Base-by-base conservation (phyloP, 1,140 invertebrate genomes). In the Pristionchus pacificus region DNA sequence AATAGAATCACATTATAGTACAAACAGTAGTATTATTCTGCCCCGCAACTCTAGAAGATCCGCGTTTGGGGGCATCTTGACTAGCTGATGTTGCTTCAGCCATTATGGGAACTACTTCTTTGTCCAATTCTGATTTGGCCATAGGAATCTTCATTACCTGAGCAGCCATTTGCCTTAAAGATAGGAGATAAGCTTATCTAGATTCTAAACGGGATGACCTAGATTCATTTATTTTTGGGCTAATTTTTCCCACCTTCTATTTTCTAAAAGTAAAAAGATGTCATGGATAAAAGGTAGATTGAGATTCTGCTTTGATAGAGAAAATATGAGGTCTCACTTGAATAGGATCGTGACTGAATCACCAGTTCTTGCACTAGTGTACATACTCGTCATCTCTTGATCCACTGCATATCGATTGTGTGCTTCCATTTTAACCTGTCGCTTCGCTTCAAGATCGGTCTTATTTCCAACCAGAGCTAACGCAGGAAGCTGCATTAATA, bases 381-480 rank as follows among this genome's bases (percentile, higher is more conserved):
- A 89, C 83, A 90, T 90, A 79, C 88, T 89, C 66, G 88, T 87
- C 80, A 93, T 86, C 32, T 89, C 87, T 85, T 91, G 87, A 77
- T 92, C 89, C 38, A 90, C 88, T 15, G 90, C 89, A 84, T 92
- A 92, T 78, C 88, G 88, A 77, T 90, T 88, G 60, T 91, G 91
- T 79, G 88, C 89, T n/a, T 92, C 91, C 66, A 89, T 83, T 77
- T 90, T 88, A 2, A 94, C 90, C 2, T 88, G 89, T 78, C 91
- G 86, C 80, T 91, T 90, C 83, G 93, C 91, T 83, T 93, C 92
- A 78, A 93, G 87, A 85, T 95, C 92, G 84, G 87, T 89, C 87
- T 95, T 95, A 83, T 94, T 94, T 2, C 91, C 92, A 68, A 93
- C 87, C 38, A 94, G 81, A 27, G 90, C 90, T 79, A 91, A 86